Evolutionary conservation across 2,113 vertebrate species (phyloP).

Genomic region (Melospiza georgiana): DNA sequence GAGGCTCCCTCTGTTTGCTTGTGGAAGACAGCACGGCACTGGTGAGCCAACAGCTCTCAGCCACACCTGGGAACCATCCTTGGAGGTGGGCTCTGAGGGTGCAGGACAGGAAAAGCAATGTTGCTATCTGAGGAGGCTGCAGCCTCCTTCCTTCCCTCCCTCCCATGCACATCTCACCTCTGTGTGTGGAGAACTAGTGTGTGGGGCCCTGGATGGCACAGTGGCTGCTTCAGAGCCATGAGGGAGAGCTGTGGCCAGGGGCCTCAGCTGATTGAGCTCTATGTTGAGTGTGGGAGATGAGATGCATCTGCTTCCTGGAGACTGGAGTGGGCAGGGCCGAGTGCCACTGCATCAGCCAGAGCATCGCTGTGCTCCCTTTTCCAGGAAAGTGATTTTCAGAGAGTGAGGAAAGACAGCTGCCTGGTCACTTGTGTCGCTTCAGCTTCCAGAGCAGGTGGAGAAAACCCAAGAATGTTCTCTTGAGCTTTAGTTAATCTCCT

Average conservation of each 20-base stretch:
- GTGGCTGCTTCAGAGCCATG: not conserved
- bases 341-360: not conserved
- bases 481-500: conserved; percentile 5
- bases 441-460: not conserved
- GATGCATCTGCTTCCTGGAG: not conserved
- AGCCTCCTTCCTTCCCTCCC: not conserved
- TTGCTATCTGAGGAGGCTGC: not conserved
- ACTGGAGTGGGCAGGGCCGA: not conserved
- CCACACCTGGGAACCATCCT: not conserved
- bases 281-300: not conserved
- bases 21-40: not conserved
- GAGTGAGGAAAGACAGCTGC: not conserved
- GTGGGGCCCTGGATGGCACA: not conserved
- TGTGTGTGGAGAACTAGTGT: not conserved
- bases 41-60: not conserved
- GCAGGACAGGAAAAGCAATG: not conserved
- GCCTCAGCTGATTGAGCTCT: not conserved
- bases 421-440: not conserved
- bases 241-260: not conserved
- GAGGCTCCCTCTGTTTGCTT: not conserved
- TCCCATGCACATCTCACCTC: not conserved
- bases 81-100: not conserved
- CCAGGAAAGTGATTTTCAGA: not conserved
- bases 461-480: not conserved
- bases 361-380: not conserved